These are phyloP conservation scores for Meiosimyza platycephala DNA, from an alignment of 2,888 invertebrate species.

Conservation along the genomic window DNA sequence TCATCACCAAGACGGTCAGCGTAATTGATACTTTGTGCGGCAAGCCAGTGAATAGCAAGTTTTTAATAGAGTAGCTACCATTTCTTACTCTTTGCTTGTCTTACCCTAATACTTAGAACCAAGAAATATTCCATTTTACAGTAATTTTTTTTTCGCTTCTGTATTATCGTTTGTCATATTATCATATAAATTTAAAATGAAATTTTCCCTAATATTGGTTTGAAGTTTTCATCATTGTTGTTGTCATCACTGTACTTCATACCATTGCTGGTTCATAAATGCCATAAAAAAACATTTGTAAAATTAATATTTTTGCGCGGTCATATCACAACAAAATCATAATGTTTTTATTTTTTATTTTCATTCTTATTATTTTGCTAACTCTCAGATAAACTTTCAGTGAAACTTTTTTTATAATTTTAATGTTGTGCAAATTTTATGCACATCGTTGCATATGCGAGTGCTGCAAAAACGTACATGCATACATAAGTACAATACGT, in stretches of 20 bases:
- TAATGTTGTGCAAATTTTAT: constrained; percentile 12
- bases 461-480: too few species aligned
- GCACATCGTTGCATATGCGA: constrained; percentile 12
- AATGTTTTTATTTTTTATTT: constrained; percentile 2
- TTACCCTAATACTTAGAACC: too few species aligned
- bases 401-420: background rate
- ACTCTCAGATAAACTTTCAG: background rate
- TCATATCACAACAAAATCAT: background rate
- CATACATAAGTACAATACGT: too few species aligned
- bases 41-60: too few species aligned
- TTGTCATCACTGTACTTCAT: too few species aligned
- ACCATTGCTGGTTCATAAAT: too few species aligned
- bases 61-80: too few species aligned
- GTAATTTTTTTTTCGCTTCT: background rate
- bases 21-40: too few species aligned
- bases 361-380: constrained; percentile 4
- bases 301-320: constrained; percentile 21
- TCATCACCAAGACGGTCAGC: too few species aligned
- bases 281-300: constrained; percentile 8
- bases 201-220: background rate
- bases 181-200: background rate
- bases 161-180: background rate
- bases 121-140: too few species aligned
- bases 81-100: too few species aligned
- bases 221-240: background rate